Evolutionary conservation across 2,797 vertebrate genomes (phyloP).

Genomic region (Vultur gryphus): DNA sequence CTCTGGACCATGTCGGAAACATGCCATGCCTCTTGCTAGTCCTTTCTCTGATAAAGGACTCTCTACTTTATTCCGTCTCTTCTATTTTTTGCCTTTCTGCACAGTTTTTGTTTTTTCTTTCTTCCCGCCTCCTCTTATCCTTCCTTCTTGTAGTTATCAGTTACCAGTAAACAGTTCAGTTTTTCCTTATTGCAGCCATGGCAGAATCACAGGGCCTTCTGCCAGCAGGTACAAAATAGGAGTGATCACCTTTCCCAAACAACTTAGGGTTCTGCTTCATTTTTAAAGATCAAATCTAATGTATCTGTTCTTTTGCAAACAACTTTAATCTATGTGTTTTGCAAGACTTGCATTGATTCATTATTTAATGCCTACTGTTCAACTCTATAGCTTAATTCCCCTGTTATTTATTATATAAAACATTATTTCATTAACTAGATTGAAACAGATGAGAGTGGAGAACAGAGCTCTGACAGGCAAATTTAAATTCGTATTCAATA

Average conservation of each 20-base stretch:
- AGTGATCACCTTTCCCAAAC: background rate
- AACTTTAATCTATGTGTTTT: background rate
- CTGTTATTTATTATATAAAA: constrained; percentile 22
- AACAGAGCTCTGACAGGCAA: background rate
- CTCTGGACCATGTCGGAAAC: background rate
- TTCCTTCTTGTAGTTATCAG: background rate
- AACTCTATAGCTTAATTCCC: background rate
- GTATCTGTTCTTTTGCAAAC: background rate
- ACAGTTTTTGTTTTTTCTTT: background rate
- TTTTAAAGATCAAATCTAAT: background rate
- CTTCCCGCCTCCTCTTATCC: background rate
- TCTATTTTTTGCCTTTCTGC: background rate
- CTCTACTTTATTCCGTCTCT: background rate
- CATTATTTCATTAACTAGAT: constrained; percentile 19
- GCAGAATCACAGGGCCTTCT: background rate
- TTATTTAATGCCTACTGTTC: constrained; percentile 14
- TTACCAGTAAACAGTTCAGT: background rate
- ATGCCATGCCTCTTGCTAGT: background rate
- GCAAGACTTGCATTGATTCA: background rate
- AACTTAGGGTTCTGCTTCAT: background rate
- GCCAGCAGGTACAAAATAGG: background rate
- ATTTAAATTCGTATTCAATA: background rate
- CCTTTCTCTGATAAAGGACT: background rate
- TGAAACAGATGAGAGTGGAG: constrained; percentile 3
- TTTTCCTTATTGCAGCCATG: background rate